These are phyloP conservation scores for Chymomyza fuscimana DNA, from an alignment of 2,888 invertebrate species.

Conservation along the genomic window DNA sequence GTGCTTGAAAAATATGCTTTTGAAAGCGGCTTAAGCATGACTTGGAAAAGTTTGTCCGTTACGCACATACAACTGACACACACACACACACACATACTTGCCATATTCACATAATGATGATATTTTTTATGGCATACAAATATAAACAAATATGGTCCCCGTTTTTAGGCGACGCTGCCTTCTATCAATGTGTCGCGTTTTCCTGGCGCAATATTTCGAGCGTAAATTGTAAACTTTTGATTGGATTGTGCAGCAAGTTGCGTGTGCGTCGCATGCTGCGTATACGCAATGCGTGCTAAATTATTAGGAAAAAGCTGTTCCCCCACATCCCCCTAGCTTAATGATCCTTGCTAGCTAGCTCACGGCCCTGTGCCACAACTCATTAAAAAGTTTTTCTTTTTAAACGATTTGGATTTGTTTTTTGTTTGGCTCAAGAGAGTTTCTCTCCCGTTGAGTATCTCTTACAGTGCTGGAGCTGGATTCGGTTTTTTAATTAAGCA, in stretches of 20 bases:
- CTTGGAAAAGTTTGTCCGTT: constrained; percentile 30
- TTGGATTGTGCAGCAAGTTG: constrained; percentile 67
- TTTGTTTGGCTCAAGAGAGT: constrained; percentile 8
- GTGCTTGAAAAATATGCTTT: constrained; percentile 39
- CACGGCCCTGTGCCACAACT: constrained; percentile 45
- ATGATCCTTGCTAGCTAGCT: neutral
- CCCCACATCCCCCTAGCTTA: neutral
- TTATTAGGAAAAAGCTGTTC: constrained; percentile 50
- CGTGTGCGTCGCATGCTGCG: constrained; percentile 45
- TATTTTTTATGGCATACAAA: neutral
- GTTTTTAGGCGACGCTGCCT: constrained; percentile 19
- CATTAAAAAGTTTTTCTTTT: constrained; percentile 64
- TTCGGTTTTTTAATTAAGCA: constrained; percentile 59
- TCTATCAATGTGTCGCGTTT: constrained; percentile 37
- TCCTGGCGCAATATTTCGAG: constrained; percentile 60
- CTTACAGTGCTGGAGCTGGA: neutral
- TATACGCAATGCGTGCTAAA: constrained; percentile 62
- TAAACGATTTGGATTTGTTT: constrained; percentile 58
- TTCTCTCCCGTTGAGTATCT: neutral
- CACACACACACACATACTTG: neutral
- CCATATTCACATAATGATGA: neutral
- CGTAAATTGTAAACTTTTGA: constrained; percentile 72
- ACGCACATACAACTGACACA: constrained; percentile 14
- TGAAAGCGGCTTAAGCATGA: constrained; percentile 55
- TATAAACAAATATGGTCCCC: neutral